Conservation (phyloP, 37 sponge, comb jelly and placozoan genomes). For the Ephydatia muelleri region DNA sequence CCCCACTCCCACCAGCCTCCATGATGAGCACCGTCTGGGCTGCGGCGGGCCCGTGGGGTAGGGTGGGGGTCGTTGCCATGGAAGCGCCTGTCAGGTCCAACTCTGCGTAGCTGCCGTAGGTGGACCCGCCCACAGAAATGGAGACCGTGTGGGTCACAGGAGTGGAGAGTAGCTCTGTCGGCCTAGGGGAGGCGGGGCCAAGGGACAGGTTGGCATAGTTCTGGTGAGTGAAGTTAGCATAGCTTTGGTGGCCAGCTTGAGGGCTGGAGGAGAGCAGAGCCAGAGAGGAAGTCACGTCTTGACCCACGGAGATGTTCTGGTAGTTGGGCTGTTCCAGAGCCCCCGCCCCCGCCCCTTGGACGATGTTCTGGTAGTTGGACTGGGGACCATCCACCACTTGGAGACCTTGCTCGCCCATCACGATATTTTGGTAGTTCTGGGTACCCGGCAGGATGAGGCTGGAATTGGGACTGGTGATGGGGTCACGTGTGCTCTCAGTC, state of each 20-base stretch:
- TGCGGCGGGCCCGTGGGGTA: neutral
- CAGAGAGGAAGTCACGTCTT: neutral
- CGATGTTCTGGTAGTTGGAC: slow-evolving; percentile 27
- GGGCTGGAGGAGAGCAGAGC: neutral
- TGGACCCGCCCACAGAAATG: neutral
- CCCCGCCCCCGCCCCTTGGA: neutral
- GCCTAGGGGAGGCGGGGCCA: slow-evolving; percentile 2
- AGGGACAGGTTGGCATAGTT: slow-evolving; percentile 9
- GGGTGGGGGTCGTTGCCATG: neutral
- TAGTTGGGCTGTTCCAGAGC: neutral
- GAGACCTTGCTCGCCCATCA: neutral
- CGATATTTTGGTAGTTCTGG: neutral
- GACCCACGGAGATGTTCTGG: neutral
- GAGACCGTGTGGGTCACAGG: neutral
- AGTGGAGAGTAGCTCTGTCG: neutral
- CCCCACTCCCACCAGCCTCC: neutral
- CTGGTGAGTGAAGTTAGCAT: slow-evolving; percentile 12
- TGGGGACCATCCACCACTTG: neutral
- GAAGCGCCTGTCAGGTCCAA: slow-evolving; percentile 3
- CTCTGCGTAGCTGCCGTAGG: slow-evolving; percentile 20
- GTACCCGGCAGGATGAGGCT: neutral
- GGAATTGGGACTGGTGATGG: neutral
- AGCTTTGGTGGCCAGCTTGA: neutral
- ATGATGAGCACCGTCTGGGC: neutral
- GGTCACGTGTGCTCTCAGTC: slow-evolving; percentile 26